A percentile compares a stretch with the other conserved stretches of the same genome.
These are phyloP conservation scores for Machaerirhynchus nigripectus DNA, from an alignment of 2,113 vertebrate genomes.

Conservation along the genomic window DNA sequence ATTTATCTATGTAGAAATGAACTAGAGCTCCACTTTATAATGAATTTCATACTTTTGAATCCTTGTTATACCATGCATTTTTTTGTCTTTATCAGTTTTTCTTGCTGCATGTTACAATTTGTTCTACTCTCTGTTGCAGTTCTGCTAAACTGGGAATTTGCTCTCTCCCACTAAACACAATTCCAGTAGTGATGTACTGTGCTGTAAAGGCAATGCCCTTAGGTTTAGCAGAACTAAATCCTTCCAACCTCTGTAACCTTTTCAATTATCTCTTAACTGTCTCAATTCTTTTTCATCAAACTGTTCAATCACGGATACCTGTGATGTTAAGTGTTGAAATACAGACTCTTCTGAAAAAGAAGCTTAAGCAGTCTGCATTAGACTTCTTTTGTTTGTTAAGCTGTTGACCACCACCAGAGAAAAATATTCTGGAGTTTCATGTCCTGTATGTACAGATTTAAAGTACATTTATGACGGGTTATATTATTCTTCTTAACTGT, in stretches of 20 bases:
- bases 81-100: not conserved
- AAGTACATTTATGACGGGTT: not conserved
- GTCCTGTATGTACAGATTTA: not conserved
- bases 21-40: not conserved
- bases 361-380: not conserved
- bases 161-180: not conserved
- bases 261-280: not conserved
- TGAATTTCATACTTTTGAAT: constrained; percentile 1
- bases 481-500: not conserved
- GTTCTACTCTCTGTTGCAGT: not conserved
- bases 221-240: not conserved
- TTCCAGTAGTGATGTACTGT: not conserved
- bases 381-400: not conserved
- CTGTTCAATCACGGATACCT: not conserved
- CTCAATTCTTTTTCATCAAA: not conserved
- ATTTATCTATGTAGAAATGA: not conserved
- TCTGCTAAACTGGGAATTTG: not conserved
- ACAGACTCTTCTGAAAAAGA: not conserved
- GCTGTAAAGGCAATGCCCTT: not conserved
- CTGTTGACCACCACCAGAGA: not conserved
- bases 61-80: not conserved
- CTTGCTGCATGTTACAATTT: not conserved
- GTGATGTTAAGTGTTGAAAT: not conserved
- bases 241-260: not conserved
- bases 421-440: not conserved